These are phyloP conservation scores for Teinopalpus imperialis DNA, from an alignment of 2,888 invertebrate genomes.

Conservation along the genomic window DNA sequence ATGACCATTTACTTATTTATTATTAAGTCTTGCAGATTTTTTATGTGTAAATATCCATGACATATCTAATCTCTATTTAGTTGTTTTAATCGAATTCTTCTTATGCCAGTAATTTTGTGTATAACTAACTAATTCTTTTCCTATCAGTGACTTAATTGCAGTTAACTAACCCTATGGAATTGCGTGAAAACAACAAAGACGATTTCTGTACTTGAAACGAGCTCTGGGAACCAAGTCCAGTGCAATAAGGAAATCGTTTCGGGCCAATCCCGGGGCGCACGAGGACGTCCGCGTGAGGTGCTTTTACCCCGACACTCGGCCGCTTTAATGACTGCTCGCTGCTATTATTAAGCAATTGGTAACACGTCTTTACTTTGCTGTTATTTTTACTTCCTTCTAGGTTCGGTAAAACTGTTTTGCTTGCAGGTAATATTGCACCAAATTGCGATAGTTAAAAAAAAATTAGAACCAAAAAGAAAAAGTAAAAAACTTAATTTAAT, in stretches of 20 bases:
- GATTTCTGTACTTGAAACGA: slow-evolving; percentile 39
- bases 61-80: slow-evolving; percentile 4
- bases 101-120: background rate
- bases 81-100: background rate
- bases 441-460: too few species aligned
- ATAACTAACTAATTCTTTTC: slow-evolving; percentile 23
- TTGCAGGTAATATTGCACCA: too few species aligned
- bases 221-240: slow-evolving; percentile 64
- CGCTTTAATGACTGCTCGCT: slow-evolving; percentile 48
- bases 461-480: too few species aligned
- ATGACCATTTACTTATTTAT: too few species aligned
- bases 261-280: slow-evolving; percentile 48
- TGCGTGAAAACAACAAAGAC: slow-evolving; percentile 62
- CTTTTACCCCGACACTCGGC: slow-evolving; percentile 35
- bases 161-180: slow-evolving; percentile 36
- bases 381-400: slow-evolving; percentile 1
- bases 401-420: slow-evolving; percentile 9
- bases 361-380: slow-evolving; percentile 21
- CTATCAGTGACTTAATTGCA: slow-evolving; percentile 30
- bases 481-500: too few species aligned
- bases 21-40: too few species aligned
- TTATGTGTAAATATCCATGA: background rate
- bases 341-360: slow-evolving; percentile 27
- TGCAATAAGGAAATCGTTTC: slow-evolving; percentile 71
- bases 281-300: slow-evolving; percentile 62